Conservation (phyloP, 2,113 vertebrate species). For the Cryptotis parvus region DNA sequence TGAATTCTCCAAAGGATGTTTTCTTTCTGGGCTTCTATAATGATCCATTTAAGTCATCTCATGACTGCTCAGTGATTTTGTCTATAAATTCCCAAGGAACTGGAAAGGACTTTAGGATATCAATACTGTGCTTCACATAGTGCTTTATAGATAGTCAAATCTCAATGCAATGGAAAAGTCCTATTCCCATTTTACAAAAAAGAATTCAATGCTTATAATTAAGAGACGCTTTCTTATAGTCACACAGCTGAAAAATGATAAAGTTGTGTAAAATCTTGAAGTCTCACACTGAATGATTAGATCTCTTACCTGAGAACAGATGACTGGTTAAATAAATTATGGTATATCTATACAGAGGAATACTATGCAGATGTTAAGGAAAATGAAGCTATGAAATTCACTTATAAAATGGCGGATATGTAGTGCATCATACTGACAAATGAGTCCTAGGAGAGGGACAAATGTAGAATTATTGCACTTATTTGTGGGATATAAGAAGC, state of each 20-base stretch:
- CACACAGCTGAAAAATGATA: background rate
- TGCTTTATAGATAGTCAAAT: background rate
- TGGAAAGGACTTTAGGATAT: too few relatives aligned
- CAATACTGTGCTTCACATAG: background rate
- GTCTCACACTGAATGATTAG: background rate
- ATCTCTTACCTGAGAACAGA: background rate
- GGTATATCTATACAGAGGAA: too few relatives aligned
- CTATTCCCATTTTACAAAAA: background rate
- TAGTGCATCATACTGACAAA: too few relatives aligned
- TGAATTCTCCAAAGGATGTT: background rate
- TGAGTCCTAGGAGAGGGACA: too few relatives aligned
- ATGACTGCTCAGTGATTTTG: background rate
- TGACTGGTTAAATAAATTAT: too few relatives aligned
- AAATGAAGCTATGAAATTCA: too few relatives aligned
- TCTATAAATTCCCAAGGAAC: background rate
- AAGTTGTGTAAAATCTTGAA: background rate
- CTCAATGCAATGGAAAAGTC: background rate
- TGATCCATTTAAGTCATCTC: background rate
- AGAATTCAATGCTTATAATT: background rate
- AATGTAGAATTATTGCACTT: too few relatives aligned
- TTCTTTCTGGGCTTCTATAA: background rate
- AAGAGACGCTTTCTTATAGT: background rate
- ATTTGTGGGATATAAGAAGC: too few relatives aligned
- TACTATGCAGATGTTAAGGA: too few relatives aligned
- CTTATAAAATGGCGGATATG: too few relatives aligned